Evolutionary conservation across 2,113 vertebrate genomes (phyloP).

Genomic region (Oncorhynchus kisutch): DNA sequence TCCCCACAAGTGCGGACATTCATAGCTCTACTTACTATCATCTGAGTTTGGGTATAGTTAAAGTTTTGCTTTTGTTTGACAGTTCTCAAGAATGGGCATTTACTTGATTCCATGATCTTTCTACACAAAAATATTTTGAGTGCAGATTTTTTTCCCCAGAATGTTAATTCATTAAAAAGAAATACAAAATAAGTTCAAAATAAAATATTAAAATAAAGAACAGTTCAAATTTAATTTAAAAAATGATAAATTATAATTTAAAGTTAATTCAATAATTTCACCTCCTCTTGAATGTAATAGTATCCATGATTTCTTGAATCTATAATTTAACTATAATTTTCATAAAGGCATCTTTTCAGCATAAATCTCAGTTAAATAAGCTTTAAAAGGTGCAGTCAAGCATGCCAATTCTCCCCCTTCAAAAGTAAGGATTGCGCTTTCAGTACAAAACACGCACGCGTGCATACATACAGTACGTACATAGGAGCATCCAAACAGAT

Average conservation of each 20-base stretch:
- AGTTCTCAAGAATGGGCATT: background rate
- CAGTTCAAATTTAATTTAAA: constrained; percentile 33
- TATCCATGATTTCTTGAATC: constrained; percentile 39
- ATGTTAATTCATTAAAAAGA: constrained; percentile 25
- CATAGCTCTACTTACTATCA: background rate
- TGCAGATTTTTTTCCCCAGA: constrained; percentile 26
- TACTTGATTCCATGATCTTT: background rate
- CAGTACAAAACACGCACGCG: constrained; percentile 33
- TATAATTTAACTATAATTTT: constrained; percentile 25
- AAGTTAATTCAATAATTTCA: constrained; percentile 56
- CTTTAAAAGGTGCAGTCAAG: constrained; percentile 70
- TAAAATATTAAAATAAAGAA: constrained; percentile 44
- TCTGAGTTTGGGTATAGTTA: background rate
- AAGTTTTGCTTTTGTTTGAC: background rate
- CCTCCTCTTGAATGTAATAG: constrained; percentile 52
- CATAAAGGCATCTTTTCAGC: constrained; percentile 70
- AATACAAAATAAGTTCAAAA: constrained; percentile 4
- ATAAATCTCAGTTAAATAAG: constrained; percentile 62
- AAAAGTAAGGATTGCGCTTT: constrained; percentile 45
- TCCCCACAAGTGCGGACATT: background rate
- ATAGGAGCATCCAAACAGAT: constrained; percentile 11
- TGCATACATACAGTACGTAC: constrained; percentile 18
- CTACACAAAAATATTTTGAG: background rate
- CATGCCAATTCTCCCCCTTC: constrained; percentile 59
- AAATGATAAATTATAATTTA: constrained; percentile 46